Percentiles rank a stretch among this genome's conserved stretches.
phyloP scores from a whole-genome alignment of 2,113 vertebrate genomes.

The Phalacrocorax brasilianus region DNA sequence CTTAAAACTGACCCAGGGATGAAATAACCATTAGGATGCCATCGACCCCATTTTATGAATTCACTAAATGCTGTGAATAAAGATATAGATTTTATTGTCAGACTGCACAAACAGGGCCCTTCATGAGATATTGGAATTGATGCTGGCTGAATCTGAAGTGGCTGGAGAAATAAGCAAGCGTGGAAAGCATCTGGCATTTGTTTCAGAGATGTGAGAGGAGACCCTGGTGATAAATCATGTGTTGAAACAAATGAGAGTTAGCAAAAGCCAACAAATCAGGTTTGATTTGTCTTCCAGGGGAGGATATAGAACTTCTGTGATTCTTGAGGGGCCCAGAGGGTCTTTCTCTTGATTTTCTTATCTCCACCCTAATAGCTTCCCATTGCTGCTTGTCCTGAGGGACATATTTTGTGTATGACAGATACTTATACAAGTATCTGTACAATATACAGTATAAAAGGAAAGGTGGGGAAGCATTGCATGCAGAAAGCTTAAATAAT shows the following conservation, averaged over 20 bases:
- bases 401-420: not conserved
- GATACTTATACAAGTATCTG: not conserved
- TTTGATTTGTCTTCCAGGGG: slow-evolving; percentile 7
- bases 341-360: not conserved
- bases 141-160: slow-evolving; percentile 19
- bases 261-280: not conserved
- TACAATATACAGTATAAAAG: not conserved
- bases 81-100: slow-evolving; percentile 60
- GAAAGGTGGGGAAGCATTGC: not conserved
- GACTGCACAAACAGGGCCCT: slow-evolving; percentile 20
- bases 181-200: not conserved
- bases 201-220: slow-evolving; percentile 11
- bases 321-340: not conserved
- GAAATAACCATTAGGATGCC: slow-evolving; percentile 37
- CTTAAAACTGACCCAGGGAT: slow-evolving; percentile 11
- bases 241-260: slow-evolving; percentile 32
- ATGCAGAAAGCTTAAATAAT: not conserved
- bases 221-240: not conserved
- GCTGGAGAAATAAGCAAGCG: not conserved
- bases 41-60: slow-evolving; percentile 47
- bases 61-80: slow-evolving; percentile 48
- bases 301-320: not conserved
- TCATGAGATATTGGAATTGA: slow-evolving; percentile 19
- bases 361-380: not conserved
- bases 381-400: not conserved